These are phyloP conservation scores for Sorex araneus DNA, from an alignment of 2,113 vertebrate species.

Conservation along the genomic window DNA sequence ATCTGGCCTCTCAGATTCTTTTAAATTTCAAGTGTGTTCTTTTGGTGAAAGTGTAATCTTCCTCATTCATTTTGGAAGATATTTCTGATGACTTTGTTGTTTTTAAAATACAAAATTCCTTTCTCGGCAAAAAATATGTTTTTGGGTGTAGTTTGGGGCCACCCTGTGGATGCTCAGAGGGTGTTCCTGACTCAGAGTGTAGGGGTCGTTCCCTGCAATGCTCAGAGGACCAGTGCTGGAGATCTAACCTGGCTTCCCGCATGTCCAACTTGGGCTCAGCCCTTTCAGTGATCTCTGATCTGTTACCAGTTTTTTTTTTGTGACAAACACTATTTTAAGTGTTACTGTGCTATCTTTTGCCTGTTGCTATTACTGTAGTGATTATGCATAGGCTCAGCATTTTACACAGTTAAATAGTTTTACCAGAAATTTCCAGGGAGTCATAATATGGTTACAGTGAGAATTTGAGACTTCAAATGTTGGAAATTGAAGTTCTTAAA, in stretches of 20 bases:
- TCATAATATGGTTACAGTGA: not conserved
- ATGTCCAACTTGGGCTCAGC: too few relatives aligned
- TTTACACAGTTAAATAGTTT: slow-evolving; percentile 7
- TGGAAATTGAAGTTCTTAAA: too few relatives aligned
- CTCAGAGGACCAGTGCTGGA: too few relatives aligned
- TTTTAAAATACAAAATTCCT: slow-evolving; percentile 43
- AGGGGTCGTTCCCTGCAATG: too few relatives aligned
- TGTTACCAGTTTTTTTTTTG: not conserved
- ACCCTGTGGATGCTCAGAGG: too few relatives aligned
- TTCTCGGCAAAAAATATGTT: slow-evolving; percentile 44
- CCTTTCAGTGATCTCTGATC: too few relatives aligned
- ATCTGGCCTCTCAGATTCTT: slow-evolving; percentile 40
- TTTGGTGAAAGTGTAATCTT: not conserved
- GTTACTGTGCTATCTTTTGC: slow-evolving; percentile 37
- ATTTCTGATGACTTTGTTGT: slow-evolving; percentile 46
- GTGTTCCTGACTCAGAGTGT: too few relatives aligned
- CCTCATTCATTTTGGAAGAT: not conserved
- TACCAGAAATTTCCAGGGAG: slow-evolving; percentile 23
- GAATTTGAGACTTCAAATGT: not conserved
- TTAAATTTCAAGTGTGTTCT: slow-evolving; percentile 2
- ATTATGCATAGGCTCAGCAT: not conserved
- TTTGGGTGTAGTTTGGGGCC: slow-evolving; percentile 16
- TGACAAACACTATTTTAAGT: slow-evolving; percentile 57
- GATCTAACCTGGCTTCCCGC: too few relatives aligned
- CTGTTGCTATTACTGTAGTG: slow-evolving; percentile 25